These are phyloP conservation scores for Dunckerocampus dactyliophorus DNA, from an alignment of 2,113 vertebrate species.

Conservation along the genomic window DNA sequence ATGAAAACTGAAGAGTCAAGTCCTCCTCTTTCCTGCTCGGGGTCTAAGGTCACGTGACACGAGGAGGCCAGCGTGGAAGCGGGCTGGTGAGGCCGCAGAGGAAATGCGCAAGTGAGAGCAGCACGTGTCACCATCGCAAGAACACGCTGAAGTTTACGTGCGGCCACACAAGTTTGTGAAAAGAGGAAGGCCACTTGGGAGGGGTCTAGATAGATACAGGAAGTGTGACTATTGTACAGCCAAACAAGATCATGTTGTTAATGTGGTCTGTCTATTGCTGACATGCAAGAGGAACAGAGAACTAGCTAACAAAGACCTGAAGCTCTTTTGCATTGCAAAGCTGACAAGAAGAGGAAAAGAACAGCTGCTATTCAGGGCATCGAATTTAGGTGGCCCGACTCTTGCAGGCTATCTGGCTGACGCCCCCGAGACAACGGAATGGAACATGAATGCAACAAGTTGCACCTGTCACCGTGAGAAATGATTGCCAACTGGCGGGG, in stretches of 20 bases:
- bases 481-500: background rate
- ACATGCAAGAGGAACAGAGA: conserved; percentile 19
- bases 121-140: background rate
- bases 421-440: background rate
- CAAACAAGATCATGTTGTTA: conserved; percentile 40
- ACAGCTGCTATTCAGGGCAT: background rate
- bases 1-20: background rate
- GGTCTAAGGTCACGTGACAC: conserved; percentile 8
- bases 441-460: background rate
- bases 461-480: background rate
- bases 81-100: background rate
- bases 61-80: background rate
- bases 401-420: background rate
- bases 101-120: background rate
- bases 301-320: background rate
- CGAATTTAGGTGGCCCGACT: background rate
- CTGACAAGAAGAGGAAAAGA: background rate
- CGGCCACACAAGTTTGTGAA: conserved; percentile 25
- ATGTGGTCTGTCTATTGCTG: conserved; percentile 25
- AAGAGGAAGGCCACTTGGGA: conserved; percentile 54
- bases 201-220: conserved; percentile 45
- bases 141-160: background rate
- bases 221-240: conserved; percentile 34
- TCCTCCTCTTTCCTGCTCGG: conserved; percentile 10
- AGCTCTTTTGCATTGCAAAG: background rate